Percentiles rank a stretch among this genome's conserved stretches.
phyloP scores from a whole-genome alignment of 1,140 invertebrate species.

The Drosophila ogumai region DNA sequence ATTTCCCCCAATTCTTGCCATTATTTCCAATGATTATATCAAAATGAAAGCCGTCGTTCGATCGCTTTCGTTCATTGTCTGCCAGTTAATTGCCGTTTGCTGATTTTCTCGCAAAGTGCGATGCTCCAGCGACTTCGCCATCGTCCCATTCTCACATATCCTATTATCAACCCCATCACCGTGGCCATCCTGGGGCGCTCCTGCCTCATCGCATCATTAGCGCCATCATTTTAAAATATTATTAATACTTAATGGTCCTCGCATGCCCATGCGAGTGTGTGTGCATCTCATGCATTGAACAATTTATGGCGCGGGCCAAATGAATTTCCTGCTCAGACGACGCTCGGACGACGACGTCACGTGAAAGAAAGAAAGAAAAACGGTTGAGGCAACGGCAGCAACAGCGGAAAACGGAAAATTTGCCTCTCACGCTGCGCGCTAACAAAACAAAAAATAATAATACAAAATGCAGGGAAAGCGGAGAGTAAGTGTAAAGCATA shows the following conservation, averaged over 20 bases:
- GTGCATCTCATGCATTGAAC: constrained; percentile 41
- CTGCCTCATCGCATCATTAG: constrained; percentile 69
- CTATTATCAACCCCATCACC: constrained; percentile 8
- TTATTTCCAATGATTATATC: constrained; percentile 69
- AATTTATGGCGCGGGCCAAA: constrained; percentile 75
- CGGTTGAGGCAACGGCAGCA: constrained; percentile 16
- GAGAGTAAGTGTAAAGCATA: constrained; percentile 41
- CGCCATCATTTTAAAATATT: constrained; percentile 79
- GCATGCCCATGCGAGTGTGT: constrained; percentile 47
- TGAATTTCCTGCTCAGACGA: constrained; percentile 80
- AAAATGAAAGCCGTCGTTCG: constrained; percentile 49
- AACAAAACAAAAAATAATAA: constrained; percentile 61
- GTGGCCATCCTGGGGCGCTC: constrained; percentile 25
- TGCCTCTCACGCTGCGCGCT: constrained; percentile 54
- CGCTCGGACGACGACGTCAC: constrained; percentile 47
- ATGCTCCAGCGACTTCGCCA: constrained; percentile 14
- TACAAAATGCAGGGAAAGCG: constrained; percentile 30
- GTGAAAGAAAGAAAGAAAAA: constrained; percentile 38
- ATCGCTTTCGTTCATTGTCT: constrained; percentile 54
- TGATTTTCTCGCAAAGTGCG: constrained; percentile 42
- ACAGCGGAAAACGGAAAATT: constrained; percentile 76
- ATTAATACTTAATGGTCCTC: constrained; percentile 78
- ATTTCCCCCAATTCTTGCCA: constrained; percentile 27
- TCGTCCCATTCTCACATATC: background rate
- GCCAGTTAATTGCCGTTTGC: constrained; percentile 65